These are phyloP conservation scores for Eurytoma californica DNA, from an alignment of 2,888 invertebrate genomes.

Conservation along the genomic window DNA sequence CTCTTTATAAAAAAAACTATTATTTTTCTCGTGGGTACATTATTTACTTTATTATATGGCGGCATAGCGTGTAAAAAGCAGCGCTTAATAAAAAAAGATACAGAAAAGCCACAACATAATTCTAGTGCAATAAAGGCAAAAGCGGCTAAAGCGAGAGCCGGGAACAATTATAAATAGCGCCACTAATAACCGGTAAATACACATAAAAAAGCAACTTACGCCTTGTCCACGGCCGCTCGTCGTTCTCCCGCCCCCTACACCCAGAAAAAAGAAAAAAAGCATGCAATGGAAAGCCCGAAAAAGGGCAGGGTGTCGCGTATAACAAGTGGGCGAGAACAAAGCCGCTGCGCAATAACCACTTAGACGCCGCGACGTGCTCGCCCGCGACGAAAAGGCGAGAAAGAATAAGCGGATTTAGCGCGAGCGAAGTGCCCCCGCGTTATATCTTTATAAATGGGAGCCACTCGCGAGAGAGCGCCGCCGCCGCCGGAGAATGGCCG, in stretches of 20 bases:
- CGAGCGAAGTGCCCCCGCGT: conserved; percentile 62
- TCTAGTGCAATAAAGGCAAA: not conserved
- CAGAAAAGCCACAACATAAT: not conserved
- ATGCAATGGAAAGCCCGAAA: not conserved
- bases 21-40: too few relatives aligned
- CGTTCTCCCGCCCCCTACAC: too few relatives aligned
- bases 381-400: too few relatives aligned
- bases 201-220: not conserved
- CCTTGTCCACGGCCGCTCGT: too few relatives aligned
- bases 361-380: conserved; percentile 67
- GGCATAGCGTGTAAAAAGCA: too few relatives aligned
- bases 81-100: too few relatives aligned
- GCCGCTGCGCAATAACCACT: conserved; percentile 72
- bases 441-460: conserved; percentile 76
- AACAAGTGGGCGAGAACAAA: conserved; percentile 67
- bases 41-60: too few relatives aligned
- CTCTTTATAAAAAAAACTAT: too few relatives aligned
- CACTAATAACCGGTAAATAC: not conserved
- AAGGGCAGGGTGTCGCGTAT: conserved; percentile 7
- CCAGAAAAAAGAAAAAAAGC: not conserved
- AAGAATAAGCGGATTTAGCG: conserved; percentile 71
- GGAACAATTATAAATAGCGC: not conserved
- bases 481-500: conserved; percentile 57
- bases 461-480: conserved; percentile 62
- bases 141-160: not conserved